Conservation (phyloP, 2,888 invertebrate genomes). For the Dilophus febrilis region DNA sequence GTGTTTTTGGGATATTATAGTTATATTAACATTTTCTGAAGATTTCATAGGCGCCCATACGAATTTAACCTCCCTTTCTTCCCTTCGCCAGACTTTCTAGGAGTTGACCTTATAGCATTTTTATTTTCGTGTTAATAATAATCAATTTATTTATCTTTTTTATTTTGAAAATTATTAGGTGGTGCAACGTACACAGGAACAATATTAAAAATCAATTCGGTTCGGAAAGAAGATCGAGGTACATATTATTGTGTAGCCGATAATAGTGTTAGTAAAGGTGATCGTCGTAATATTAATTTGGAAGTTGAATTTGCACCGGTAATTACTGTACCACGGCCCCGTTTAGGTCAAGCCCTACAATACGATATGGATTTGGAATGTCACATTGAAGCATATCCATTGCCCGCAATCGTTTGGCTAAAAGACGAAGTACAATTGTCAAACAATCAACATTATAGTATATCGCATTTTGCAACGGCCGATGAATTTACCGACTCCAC, state of each 20-base stretch:
- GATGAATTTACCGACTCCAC: conserved; percentile 88
- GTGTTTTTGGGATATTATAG: too few species aligned
- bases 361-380: conserved; percentile 92
- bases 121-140: too few species aligned
- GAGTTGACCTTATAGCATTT: too few species aligned
- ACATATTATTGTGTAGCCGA: conserved; percentile 89
- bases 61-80: too few species aligned
- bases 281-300: conserved; percentile 68
- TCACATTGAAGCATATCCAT: conserved; percentile 87
- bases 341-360: conserved; percentile 71
- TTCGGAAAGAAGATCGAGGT: conserved; percentile 77
- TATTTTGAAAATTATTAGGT: too few species aligned
- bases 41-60: too few species aligned
- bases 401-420: conserved; percentile 81
- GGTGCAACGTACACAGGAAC: conserved; percentile 50
- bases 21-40: too few species aligned
- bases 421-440: conserved; percentile 67
- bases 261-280: conserved; percentile 74
- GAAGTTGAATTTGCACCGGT: conserved; percentile 84
- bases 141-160: conserved; percentile 8
- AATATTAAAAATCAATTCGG: conserved; percentile 53
- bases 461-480: conserved; percentile 80
- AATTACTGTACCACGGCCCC: conserved; percentile 64
- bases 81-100: too few species aligned
- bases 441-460: conserved; percentile 81